A percentile compares a stretch with the other conserved stretches of the same genome.
These are phyloP conservation scores for Drosophila lacertosa DNA, from an alignment of 1,140 invertebrate genomes.

Conservation along the genomic window DNA sequence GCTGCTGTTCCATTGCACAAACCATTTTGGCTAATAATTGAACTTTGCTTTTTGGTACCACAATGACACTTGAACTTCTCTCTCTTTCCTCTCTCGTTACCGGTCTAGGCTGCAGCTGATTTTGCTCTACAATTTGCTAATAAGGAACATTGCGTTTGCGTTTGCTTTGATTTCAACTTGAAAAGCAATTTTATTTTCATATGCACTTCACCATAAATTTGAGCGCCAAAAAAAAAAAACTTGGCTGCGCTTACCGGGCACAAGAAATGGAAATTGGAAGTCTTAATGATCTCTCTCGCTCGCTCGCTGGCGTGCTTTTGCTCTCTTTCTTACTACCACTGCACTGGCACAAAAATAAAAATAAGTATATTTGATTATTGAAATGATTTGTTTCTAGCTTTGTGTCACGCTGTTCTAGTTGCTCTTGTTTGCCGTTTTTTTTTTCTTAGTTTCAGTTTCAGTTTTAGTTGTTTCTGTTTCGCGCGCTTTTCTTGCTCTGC, in stretches of 20 bases:
- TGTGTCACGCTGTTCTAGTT: constrained; percentile 35
- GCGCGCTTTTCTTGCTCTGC: constrained; percentile 73
- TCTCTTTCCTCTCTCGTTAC: constrained; percentile 22
- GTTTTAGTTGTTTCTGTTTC: constrained; percentile 41
- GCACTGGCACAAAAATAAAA: constrained; percentile 71
- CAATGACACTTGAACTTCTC: constrained; percentile 76
- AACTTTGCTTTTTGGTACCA: constrained; percentile 69
- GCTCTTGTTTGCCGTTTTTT: constrained; percentile 45
- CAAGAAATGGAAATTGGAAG: constrained; percentile 25
- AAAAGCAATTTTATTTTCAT: constrained; percentile 11
- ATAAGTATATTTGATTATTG: constrained; percentile 42
- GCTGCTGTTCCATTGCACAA: constrained; percentile 82
- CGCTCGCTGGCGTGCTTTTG: constrained; percentile 8
- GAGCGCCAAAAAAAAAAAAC: constrained; percentile 44
- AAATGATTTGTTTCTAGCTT: constrained; percentile 52
- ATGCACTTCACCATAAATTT: constrained; percentile 56
- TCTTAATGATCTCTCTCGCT: constrained; percentile 45
- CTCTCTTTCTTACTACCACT: constrained; percentile 40
- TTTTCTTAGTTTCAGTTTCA: constrained; percentile 20
- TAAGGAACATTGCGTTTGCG: constrained; percentile 77
- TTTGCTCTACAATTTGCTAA: constrained; percentile 75
- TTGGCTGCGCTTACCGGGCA: constrained; percentile 23
- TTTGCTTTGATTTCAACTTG: constrained; percentile 40
- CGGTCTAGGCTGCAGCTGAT: constrained; percentile 24
- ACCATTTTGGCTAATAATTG: constrained; percentile 73